Base-by-base conservation (phyloP, 2,888 invertebrate species). In the Oscheius sp. region DNA sequence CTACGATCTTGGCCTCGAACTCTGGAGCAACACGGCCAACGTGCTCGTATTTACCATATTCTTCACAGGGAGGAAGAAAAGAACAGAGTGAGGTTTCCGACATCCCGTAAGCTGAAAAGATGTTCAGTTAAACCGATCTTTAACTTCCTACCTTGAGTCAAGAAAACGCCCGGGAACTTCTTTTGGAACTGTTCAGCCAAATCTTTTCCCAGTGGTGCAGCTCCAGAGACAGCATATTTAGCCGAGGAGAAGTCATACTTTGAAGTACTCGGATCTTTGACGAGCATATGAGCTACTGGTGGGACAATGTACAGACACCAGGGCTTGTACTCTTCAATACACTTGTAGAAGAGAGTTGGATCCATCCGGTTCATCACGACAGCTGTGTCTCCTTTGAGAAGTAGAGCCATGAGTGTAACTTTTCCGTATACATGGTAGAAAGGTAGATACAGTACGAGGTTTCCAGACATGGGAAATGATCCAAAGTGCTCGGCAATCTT, bases 231-330 rank as follows among this genome's bases (percentile, higher is more conserved):
- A 13, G 68, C 70, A 7, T 50, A 58, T 21, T 47, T 91, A 2
- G 95, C 88, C n/a, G 92, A 93, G 0, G 93, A 92, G 75, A 95
- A 90, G 89, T 95, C 93, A 86, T 93, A 94, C 76, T 93, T 92
- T 57, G 92, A 91, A 1, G 94, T 93, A 63, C 92, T 91, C 0
- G 93, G 92, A 88, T 93, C 91, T 73, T 92, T 92, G 0, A 92
- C 92, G 90, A 95, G 91, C 82, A 94, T 92, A 35, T 94, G 92
- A 88, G 94, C 92, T 72, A 94, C 91, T 21, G 95, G 94, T 4
- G 95, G 95, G 10, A 94, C 95, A 2, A 93, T 89, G 82, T 93
- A 93, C 2, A 94, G 89, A 55, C 93, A 82, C 21, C 92, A 92
- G 2, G 94, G 92, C 92, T 55, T 68, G 55, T 70, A 70, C 4